Evolutionary conservation across 2,888 invertebrate genomes (phyloP), one percentile per base, ranked within the genome.

Genomic region (Alloplasta piceator): DNA sequence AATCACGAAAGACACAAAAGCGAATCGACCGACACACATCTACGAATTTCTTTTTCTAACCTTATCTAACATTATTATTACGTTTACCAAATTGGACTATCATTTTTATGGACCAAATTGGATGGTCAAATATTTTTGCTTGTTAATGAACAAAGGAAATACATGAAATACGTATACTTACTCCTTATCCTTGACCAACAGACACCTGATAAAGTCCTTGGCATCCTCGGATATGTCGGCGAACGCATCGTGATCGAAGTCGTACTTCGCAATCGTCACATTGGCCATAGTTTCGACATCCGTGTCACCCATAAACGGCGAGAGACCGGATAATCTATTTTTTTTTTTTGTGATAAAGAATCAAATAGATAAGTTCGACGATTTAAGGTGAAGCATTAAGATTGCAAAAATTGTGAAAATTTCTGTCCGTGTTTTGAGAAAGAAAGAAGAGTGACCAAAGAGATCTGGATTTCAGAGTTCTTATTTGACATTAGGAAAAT

Each of bases 271-370:
- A 87, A 98, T 96, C 1, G 99, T 98, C 41, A 99, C 98, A 92
- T 99, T 99, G n/a, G 98, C 97, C 96, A 99, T 98, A 6, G 99
- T 99, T 92, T 99, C 98, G 86, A 98, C 96, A 92, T 99, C 99
- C 61, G 97, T 98, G 91, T 98, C 98, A 0, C 99, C 99, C 98
- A 99, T 98, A 93, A 99, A 99, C 10, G 99, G 99, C 5, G 99
- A 99, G 79, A 99, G 93, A 5, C 99, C 99, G 43, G 99, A 99
- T 87, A 99, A 93, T 86, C 97, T 97, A 92, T 1, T 1, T 26
- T 26, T 26, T 26, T 26, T 26, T 26, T 26, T 26, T 26, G 26
- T 26, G 1, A 26, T 3, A 26, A 26, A 26, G 3, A 26, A 26
- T 26, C 26, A 26, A 26, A 26, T 26, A 26, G 26, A 26, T 26